Base-by-base conservation (phyloP, 2,888 invertebrate genomes). In the Choreutis nemorana region DNA sequence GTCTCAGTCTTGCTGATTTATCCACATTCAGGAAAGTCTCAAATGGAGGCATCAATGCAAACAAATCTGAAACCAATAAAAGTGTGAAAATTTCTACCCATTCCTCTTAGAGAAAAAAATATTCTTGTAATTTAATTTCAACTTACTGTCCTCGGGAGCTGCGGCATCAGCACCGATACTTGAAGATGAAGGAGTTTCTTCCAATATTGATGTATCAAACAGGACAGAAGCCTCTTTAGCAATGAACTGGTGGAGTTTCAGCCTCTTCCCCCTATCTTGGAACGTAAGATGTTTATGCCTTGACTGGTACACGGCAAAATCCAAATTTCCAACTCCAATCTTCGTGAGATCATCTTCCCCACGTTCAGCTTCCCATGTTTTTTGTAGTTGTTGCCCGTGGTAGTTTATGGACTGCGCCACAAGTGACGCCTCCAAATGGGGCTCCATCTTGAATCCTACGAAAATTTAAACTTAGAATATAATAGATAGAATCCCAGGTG, bases 161-260 rank as follows among this genome's bases (percentile, higher is more conserved):
- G 57, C 41, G 3, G 70, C 46, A 41, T 84, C 87, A 25, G 83
- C 72, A 14, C 78, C 65, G 37, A 81, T 59, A 31, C 70, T 79
- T 14, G 81, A 79, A 1, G 75, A 66, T 3, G 72, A 62, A 15
- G 82, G 78, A 11, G 67, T 51, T 40, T 81, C 79, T 37, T 81
- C 80, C 48, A 57, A 56, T 18, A 75, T 55, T 16, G 66, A 81
- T 38, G 65, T 58, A 58, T 81, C 87, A 58, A 90, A 95, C 39
- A 95, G 77, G 28, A 87, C 81, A 51, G 84, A 84, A 2, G 93
- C 90, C 66, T 94, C 94, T 50, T 90, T 90, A 6, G 90, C 89
- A 47, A 94, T 85, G 65, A 95, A 94, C 53, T 92, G 91, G 54
- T 93, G 91, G 23, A 95, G 75, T 55, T 91, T 92, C 30, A 91